Base-by-base conservation (phyloP, 2,888 invertebrate species). In the Lithophane semibrunnea region DNA sequence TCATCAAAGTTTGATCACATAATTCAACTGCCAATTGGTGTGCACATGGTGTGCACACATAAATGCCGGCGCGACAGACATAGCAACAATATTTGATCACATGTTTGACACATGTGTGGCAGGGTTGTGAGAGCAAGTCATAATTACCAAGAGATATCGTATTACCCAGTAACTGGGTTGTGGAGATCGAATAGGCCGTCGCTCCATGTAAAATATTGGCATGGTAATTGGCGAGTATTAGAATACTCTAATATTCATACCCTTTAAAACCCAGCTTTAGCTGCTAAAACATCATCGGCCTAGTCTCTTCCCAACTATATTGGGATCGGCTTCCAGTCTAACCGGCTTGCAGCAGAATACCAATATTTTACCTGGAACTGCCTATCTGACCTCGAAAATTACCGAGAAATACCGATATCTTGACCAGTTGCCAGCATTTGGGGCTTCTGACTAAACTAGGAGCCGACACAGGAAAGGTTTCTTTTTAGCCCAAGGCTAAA, bases 401-500 rank as follows among this genome's bases (percentile, higher is more conserved):
- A 29, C 42, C 21, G 18, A 21, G 2, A 18, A 21, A 52, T 16
- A 29, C 42, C 21, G 24, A 24, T 70, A 29, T 8, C 12, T n/a
- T 73, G 44, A 72, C 8, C 29, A 44, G 29, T 9, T n/a, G 2
- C 1, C 13, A 47, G 0, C 24, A 24, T 37, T 24, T 49, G 16
- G 10, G 42, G 16, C 8, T 42, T 5, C 58, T 29, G 44, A 21
- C 70, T n/a, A 13, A 8, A 21, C 24, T 1, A 21, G 16, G 5
- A 47, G 13, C 10, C 29, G 24, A 64, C 8, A n/a, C 58, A 65
- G 64, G 49, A 76, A 58, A 29, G 2, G 16, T 24, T 16, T 49
- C 0, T 29, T 29, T 12, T n/a, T 52, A 68, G 37, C 37, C 0
- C 79, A 83, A 83, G 82, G 79, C 54, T 52, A 79, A 42, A 82